Base-by-base conservation (phyloP, 2,797 vertebrate genomes). In the Gastrophryne carolinensis region DNA sequence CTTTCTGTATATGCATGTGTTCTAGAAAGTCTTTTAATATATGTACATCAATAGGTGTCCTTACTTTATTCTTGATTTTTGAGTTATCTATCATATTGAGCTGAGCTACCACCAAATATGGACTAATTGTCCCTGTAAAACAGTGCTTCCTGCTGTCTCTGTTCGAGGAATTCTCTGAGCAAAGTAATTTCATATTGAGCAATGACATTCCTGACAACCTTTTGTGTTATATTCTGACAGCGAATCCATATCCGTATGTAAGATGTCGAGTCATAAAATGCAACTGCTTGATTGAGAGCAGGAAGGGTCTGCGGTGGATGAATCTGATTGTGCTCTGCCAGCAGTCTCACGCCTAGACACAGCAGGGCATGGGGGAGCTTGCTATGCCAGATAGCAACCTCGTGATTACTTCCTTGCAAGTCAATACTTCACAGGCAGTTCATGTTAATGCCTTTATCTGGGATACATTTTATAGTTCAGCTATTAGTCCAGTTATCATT, bases 161-260 rank as follows among this genome's bases (percentile, higher is more conserved):
- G 39, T 41, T 72, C 68, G 24, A 35, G 58, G 27, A 57, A 39
- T 65, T 30, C 23, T 56, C 37, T 57, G 37, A 30, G 49, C 52
- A 13, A 19, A 57, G 60, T 50, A 35, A 65, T 70, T 77, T 12
- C 35, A 41, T 60, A 78, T 58, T 4, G 32, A 57, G 52, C 52
- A 78, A 78, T 78, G 52, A 57, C 68, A 60, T 60, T 23, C 74
- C 75, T 26, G 39, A 52, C 75, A 78, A 53, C 41, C 53, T 58
- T 72, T 72, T 72, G 39, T 72, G 47, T 53, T 66, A 60, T 9
- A 23, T 60, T 66, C 68, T 65, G 53, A 41, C 62, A 52, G 39
- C 32, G 67, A 68, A 57, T 72, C 75, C 34, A 64, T 78, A 66
- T 50, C 75, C 65, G 50, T 10, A 2, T 71, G 30, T 57, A 49